phyloP scores from a whole-genome alignment of 2,797 vertebrate genomes.

The Peromyscus nudipes region DNA sequence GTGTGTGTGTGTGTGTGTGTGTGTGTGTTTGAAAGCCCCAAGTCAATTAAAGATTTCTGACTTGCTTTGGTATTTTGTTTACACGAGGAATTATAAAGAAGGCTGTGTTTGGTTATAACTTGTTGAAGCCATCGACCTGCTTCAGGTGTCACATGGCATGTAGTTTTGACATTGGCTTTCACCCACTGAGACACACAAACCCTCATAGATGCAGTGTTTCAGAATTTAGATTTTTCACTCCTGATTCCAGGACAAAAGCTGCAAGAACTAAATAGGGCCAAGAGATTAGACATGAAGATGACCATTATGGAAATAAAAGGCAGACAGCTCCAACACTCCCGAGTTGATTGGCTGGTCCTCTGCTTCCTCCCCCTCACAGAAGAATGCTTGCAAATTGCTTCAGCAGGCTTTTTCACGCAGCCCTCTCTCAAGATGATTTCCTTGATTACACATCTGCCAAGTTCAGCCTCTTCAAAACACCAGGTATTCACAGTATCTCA shows the following conservation, averaged over 20 bases:
- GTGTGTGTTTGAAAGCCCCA: constrained; percentile 40
- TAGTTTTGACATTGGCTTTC: constrained; percentile 66
- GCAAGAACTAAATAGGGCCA: not conserved
- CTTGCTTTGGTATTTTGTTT: constrained; percentile 70
- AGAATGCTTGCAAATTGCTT: constrained; percentile 12
- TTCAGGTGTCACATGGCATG: constrained; percentile 63
- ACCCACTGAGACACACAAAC: constrained; percentile 21
- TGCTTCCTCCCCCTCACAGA: not conserved
- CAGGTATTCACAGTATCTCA: not conserved
- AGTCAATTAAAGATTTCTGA: constrained; percentile 40
- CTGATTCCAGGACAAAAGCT: constrained; percentile 10
- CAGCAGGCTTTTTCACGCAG: not conserved
- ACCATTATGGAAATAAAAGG: not conserved
- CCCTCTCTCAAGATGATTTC: not conserved
- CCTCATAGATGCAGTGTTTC: constrained; percentile 7
- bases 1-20: not conserved
- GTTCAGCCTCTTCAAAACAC: not conserved
- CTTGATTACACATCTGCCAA: constrained; percentile 49
- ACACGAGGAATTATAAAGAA: constrained; percentile 63
- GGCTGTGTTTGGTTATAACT: constrained; percentile 62
- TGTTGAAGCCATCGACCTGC: constrained; percentile 43
- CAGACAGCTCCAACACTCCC: not conserved
- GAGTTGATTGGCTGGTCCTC: accelerated
- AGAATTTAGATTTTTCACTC: not conserved
- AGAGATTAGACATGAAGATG: not conserved